These are phyloP conservation scores for Thecophora atra DNA, from an alignment of 2,888 invertebrate species.

Conservation along the genomic window DNA sequence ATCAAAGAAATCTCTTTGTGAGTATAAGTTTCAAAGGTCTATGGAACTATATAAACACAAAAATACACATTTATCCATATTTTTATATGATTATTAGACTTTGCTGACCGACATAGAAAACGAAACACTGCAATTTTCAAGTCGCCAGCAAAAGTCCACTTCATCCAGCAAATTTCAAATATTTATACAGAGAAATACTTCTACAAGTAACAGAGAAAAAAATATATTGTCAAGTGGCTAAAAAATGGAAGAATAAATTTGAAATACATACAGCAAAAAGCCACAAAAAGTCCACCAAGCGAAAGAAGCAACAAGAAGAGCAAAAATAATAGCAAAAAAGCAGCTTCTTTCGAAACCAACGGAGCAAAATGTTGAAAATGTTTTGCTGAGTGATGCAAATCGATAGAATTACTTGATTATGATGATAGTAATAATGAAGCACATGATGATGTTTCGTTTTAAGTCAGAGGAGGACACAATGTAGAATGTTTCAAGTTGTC, in stretches of 20 bases:
- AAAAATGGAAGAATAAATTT: too few relatives aligned
- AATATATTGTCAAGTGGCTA: neutral
- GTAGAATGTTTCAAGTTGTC: neutral
- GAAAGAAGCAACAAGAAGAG: neutral
- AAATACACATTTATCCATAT: neutral
- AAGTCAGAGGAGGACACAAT: neutral
- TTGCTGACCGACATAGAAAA: too few relatives aligned
- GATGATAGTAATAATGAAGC: slow-evolving; percentile 13
- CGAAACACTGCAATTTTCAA: neutral
- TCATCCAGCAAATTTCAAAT: neutral
- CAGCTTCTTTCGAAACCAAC: neutral
- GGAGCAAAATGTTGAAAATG: neutral
- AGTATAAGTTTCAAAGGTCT: too few relatives aligned
- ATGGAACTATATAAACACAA: neutral
- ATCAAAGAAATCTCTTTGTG: too few relatives aligned
- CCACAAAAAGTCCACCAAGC: too few relatives aligned
- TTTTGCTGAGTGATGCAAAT: neutral
- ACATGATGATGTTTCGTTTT: too few relatives aligned
- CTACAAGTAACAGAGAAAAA: too few relatives aligned
- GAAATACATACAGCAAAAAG: too few relatives aligned
- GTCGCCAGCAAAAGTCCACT: neutral
- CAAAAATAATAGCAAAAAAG: slow-evolving; percentile 6
- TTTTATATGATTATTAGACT: neutral
- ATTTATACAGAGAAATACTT: too few relatives aligned
- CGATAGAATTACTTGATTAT: neutral